Evolutionary conservation across 2,113 vertebrate species (phyloP).

Genomic region (Erythrocercus mccallii): DNA sequence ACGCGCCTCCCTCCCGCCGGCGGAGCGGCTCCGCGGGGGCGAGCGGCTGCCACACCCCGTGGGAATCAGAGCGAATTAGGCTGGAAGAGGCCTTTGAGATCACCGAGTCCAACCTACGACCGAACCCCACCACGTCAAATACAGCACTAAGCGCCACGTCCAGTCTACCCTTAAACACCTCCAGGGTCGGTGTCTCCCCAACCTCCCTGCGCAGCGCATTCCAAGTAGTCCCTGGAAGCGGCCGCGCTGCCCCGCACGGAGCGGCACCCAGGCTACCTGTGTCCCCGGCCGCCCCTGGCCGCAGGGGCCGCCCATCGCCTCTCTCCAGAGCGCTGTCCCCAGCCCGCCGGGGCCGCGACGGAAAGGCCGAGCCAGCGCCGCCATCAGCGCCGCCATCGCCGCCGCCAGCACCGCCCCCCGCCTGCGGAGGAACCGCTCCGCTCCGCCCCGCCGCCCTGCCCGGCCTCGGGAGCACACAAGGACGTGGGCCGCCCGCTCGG

Average conservation of each 20-base stretch:
- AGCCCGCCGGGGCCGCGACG: background rate
- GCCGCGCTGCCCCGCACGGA: background rate
- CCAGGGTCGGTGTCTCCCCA: background rate
- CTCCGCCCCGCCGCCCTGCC: too few relatives aligned
- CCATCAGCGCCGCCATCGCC: background rate
- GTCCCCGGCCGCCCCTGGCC: background rate
- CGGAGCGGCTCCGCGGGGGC: background rate
- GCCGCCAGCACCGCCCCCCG: background rate
- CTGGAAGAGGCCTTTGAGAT: fast-evolving
- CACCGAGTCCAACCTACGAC: background rate
- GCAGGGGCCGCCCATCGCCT: background rate
- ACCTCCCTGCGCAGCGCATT: fast-evolving
- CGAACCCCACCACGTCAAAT: background rate
- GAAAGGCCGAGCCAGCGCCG: background rate
- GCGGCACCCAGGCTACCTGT: background rate
- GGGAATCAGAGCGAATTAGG: fast-evolving
- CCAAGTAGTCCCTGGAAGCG: fast-evolving
- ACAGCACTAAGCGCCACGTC: background rate
- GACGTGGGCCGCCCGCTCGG: too few relatives aligned
- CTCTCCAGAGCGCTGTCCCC: background rate
- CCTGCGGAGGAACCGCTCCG: background rate
- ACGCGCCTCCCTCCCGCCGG: fast-evolving
- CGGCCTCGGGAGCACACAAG: too few relatives aligned
- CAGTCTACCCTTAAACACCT: background rate
- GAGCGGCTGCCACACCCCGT: background rate